Evolutionary conservation across 2,113 vertebrate species (phyloP), one percentile per base, ranked within the genome.

Genomic region (Proterorhinus semilunaris): DNA sequence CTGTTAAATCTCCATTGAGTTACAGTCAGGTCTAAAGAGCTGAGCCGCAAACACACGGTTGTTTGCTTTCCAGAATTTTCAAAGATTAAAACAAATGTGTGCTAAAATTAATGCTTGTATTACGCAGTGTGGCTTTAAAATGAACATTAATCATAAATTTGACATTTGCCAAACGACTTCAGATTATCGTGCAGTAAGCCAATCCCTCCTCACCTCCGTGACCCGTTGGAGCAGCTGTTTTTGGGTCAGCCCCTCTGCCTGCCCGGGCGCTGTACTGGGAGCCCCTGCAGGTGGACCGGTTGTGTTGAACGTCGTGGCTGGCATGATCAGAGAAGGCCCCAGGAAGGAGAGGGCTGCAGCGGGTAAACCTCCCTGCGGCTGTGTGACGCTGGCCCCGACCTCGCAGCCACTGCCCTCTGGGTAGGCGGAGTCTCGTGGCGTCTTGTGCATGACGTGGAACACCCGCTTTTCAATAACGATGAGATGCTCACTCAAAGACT

Each of bases 141-240:
- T 21, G 1, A 21, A 21, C 1, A 21, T 21, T 21, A 21, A 21
- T 21, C 21, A 21, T 21, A 21, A 21, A 21, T 21, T 21, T 21
- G n/a, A 21, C 2, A 21, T 21, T 21, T 21, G 21, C 21, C 27
- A 36, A 36, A 36, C 27, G 3, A 36, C 3, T 36, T 36, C 27
- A 36, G 27, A 36, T 36, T 36, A 36, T 36, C 27, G 27, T 36
- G 27, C 27, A 36, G 27, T 36, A 36, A 36, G 4, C 27, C 27
- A 36, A 36, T 36, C 27, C 27, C 27, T 36, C 27, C 84, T 80
- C 42, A 89, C 87, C 82, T 91, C 74, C 58, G 71, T 5, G 64
- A 91, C 79, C 54, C 85, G 85, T 65, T 87, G 44, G 50, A 84
- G 75, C 17, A 93, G 84, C 71, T 88, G 69, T 1, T 82, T 58